Base-by-base conservation (phyloP, 2,888 invertebrate species). In the Drosophila planitibia region DNA sequence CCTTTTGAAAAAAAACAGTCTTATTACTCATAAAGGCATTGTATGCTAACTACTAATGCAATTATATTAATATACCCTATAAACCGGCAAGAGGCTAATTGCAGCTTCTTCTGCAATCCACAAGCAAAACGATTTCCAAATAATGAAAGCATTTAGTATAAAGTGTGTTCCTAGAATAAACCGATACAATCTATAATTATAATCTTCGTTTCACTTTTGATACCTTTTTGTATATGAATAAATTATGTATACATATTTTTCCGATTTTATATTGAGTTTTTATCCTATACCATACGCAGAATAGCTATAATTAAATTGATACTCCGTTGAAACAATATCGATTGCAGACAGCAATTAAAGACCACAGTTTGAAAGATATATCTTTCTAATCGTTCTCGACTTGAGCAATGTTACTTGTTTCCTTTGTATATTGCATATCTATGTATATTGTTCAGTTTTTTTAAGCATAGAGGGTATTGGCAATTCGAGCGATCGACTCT, bases 11-110 rank as follows among this genome's bases (percentile, higher is more conserved):
- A 44, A 25, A 32, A 61, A 62, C 62, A 19, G 51, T 22, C 57
- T 22, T n/a, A 37, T 12, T 30, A 66, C 65, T 52, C 47, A 57
- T 62, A 55, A 62, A 16, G 63, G 51, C 74, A 66, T 66, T 70
- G 60, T 53, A 35, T 12, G 55, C 55, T 37, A 55, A 55, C 28
- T 16, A 47, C 25, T 47, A 47, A 25, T 25, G 25, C 25, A 47
- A 47, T 47, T 47, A 47, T 47, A 4, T 47, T 2, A 7, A 2
- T 16, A 47, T 47, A 47, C 47, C 47, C 47, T 47, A 25, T 47
- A 47, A 47, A 47, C 4, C 0, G 25, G 47, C 25, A 47, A 25
- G 4, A 2, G 25, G 7, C 25, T 25, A 47, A 47, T 25, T 25
- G 47, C 47, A 16, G 47, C 47, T 25, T 25, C 7, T 25, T 16